These are phyloP conservation scores for Perizoma affinitatum DNA, from an alignment of 2,888 invertebrate species.

Conservation along the genomic window DNA sequence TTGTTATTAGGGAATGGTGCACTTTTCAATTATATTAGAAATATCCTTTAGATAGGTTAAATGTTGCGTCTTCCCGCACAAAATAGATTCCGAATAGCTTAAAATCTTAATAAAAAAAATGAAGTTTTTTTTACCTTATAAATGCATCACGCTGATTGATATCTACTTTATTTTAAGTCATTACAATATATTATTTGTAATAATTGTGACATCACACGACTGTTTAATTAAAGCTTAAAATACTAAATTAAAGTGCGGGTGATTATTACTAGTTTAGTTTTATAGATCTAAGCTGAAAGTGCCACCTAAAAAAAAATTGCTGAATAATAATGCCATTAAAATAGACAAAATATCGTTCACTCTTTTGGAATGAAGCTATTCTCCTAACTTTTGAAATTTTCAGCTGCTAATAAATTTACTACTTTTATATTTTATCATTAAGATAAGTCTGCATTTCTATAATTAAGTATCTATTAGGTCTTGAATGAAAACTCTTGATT, in stretches of 20 bases:
- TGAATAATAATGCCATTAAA: conserved; percentile 21
- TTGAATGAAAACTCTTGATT: conserved; percentile 3
- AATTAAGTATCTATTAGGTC: conserved; percentile 3
- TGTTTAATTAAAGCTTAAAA: conserved; percentile 16
- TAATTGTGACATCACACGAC: conserved; percentile 14
- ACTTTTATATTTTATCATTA: conserved; percentile 5
- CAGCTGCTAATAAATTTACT: conserved; percentile 11
- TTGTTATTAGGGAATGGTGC: conserved; percentile 18
- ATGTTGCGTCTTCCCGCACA: conserved; percentile 43
- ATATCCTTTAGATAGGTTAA: conserved; percentile 29
- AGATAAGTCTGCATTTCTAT: conserved; percentile 16
- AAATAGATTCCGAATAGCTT: conserved; percentile 13
- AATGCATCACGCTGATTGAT: too few species aligned
- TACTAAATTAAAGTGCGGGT: conserved; percentile 22
- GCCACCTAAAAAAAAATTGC: conserved; percentile 31
- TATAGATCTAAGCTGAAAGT: conserved; percentile 28
- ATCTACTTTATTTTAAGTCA: too few species aligned
- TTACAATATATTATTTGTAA: not conserved
- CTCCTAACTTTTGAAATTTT: conserved; percentile 5
- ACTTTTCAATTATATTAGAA: conserved; percentile 22
- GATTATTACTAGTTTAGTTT: conserved; percentile 24
- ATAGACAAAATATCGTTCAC: conserved; percentile 23
- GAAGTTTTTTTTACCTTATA: too few species aligned
- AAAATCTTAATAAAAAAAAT: not conserved
- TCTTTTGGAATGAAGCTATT: conserved; percentile 9